A percentile compares a stretch with the other conserved stretches of the same genome.
Conservation (phyloP, 1,140 invertebrate species). For the Drosophila navojoa region DNA sequence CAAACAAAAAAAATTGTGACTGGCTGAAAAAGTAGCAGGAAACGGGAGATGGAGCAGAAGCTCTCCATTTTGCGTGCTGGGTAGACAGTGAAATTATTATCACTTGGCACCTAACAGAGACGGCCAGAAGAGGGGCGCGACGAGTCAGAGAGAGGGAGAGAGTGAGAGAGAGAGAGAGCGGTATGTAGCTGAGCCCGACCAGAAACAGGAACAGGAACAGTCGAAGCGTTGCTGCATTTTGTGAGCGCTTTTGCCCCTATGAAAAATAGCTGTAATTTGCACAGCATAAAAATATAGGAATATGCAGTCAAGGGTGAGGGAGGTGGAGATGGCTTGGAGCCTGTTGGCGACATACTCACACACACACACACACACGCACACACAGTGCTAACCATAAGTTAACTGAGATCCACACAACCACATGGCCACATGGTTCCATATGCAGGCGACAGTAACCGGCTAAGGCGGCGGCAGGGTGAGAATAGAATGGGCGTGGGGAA, state of each 20-base stretch:
- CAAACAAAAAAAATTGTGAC: constrained; percentile 43
- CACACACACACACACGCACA: constrained; percentile 4
- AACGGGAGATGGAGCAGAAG: not conserved
- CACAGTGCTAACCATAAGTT: constrained; percentile 74
- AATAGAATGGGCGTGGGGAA: constrained; percentile 1
- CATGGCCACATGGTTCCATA: constrained; percentile 70
- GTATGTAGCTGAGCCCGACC: not conserved
- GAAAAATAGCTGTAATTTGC: constrained; percentile 82
- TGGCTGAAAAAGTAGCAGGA: constrained; percentile 8
- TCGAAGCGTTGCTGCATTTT: constrained; percentile 42
- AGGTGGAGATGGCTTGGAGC: not conserved
- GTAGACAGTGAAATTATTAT: constrained; percentile 73
- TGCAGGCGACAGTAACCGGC: constrained; percentile 62
- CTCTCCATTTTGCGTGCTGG: constrained; percentile 20
- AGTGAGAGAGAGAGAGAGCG: not conserved
- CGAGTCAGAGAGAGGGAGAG: not conserved
- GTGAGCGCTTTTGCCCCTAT: constrained; percentile 73
- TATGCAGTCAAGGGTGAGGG: constrained; percentile 31
- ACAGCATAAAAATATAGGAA: constrained; percentile 81
- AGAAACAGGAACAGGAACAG: constrained; percentile 33
- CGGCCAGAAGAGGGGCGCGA: constrained; percentile 18
- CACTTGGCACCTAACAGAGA: constrained; percentile 73
- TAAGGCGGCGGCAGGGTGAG: not conserved
- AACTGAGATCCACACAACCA: constrained; percentile 78
- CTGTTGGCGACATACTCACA: constrained; percentile 1